Conservation (phyloP, 2,888 invertebrate genomes). For the Erebia ligea region DNA sequence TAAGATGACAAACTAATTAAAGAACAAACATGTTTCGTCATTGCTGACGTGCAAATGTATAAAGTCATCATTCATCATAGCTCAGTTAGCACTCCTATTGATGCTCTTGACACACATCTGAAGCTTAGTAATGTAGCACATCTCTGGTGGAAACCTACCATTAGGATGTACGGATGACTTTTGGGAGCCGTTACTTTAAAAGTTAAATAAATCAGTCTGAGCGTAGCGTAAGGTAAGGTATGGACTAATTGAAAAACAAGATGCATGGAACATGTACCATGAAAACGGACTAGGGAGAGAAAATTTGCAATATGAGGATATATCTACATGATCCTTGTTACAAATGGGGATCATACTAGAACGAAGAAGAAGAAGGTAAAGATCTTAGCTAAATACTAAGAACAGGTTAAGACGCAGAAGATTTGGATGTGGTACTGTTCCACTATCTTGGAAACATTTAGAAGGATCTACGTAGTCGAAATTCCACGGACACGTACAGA, state of each 20-base stretch:
- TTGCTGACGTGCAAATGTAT: no score
- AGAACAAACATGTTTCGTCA: no score
- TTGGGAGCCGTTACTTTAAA: slow-evolving; percentile 7
- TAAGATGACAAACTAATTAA: no score
- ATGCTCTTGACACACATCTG: no score
- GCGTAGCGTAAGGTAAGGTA: not conserved
- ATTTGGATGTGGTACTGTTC: not conserved
- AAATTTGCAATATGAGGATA: not conserved
- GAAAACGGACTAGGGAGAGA: not conserved
- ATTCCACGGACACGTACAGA: no score
- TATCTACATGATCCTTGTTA: not conserved
- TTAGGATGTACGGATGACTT: slow-evolving; percentile 21
- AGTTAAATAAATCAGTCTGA: not conserved
- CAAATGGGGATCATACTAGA: not conserved
- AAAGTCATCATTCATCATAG: no score
- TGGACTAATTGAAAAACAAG: not conserved
- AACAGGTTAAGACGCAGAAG: not conserved
- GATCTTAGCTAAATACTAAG: not conserved
- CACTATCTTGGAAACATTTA: not conserved
- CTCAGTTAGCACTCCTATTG: no score
- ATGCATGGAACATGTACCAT: not conserved
- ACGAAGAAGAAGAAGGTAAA: not conserved
- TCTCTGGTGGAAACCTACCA: no score
- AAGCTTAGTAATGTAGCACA: no score
- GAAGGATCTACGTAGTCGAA: no score